A percentile compares a stretch with the other conserved stretches of the same genome.
Conservation (phyloP, 2,113 vertebrate species). For the Tachuris rubrigastra region DNA sequence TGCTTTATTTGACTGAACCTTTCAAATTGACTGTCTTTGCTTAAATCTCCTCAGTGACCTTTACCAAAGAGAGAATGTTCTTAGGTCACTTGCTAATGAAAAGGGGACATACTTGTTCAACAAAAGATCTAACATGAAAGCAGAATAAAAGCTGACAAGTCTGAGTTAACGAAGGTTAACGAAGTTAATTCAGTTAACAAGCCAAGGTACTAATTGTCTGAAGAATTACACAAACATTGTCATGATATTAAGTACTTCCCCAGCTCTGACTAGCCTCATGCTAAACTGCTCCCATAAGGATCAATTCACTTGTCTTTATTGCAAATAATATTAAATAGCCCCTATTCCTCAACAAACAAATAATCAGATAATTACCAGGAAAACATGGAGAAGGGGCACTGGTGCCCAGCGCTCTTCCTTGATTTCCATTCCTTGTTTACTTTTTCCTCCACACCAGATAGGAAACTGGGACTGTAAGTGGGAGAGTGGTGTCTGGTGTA, state of each 20-base stretch:
- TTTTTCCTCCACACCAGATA: background rate
- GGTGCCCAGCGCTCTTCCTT: background rate
- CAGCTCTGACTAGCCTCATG: background rate
- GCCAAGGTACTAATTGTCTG: background rate
- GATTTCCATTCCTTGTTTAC: background rate
- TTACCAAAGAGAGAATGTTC: conserved; percentile 11
- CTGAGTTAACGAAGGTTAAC: background rate
- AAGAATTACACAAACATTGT: background rate
- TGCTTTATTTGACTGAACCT: conserved; percentile 18
- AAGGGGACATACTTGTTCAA: background rate
- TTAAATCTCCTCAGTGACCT: conserved; percentile 15
- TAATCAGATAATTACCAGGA: background rate
- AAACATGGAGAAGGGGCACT: background rate
- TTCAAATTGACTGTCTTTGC: conserved; percentile 21
- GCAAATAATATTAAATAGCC: background rate
- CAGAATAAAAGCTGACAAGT: background rate
- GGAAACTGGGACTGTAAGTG: background rate
- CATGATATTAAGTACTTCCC: conserved; percentile 8
- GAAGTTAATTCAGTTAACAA: conserved; percentile 22
- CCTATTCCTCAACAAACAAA: background rate
- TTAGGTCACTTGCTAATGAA: conserved; percentile 43
- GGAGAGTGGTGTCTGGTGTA: background rate
- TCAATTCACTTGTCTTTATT: background rate
- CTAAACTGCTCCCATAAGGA: background rate
- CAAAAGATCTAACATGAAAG: background rate